A percentile compares a stretch with the other conserved stretches of the same genome.
Evolutionary conservation across 2,888 invertebrate genomes (phyloP).

Genomic region (Harpalus rubripes): DNA sequence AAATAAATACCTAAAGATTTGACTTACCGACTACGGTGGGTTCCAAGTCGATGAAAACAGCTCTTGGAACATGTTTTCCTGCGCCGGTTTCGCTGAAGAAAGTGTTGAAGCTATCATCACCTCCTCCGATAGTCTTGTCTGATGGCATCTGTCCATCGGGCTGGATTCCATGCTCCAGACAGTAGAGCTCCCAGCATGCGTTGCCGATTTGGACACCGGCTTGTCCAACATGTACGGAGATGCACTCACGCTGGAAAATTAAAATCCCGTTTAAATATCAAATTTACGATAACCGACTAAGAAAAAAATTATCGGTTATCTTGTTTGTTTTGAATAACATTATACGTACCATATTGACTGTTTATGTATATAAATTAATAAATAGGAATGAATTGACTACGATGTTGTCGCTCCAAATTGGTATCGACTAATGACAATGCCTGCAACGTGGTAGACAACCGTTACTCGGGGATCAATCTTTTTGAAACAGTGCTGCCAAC

Average conservation of each 20-base stretch:
- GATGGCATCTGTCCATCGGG: constrained; percentile 78
- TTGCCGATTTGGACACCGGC: constrained; percentile 76
- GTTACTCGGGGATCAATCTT: constrained; percentile 47
- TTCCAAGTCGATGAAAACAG: constrained; percentile 84
- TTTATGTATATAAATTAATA: constrained; percentile 20
- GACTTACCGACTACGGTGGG: constrained; percentile 82
- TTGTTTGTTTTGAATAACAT: constrained; percentile 5
- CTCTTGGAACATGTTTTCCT: constrained; percentile 82
- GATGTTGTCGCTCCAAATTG: constrained; percentile 10
- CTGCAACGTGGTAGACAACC: constrained; percentile 26
- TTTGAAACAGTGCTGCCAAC: constrained; percentile 41
- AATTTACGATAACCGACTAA: neutral
- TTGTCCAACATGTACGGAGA: constrained; percentile 82
- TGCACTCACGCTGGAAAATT: constrained; percentile 81
- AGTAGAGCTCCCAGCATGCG: constrained; percentile 76
- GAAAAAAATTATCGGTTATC: constrained; percentile 20
- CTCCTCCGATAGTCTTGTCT: constrained; percentile 76
- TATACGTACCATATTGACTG: constrained; percentile 49
- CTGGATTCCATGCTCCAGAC: constrained; percentile 76
- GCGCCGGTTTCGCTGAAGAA: constrained; percentile 76
- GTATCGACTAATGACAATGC: constrained; percentile 29
- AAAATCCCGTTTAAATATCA: neutral
- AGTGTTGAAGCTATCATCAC: constrained; percentile 74
- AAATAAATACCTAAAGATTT: neutral
- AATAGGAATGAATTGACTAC: constrained; percentile 4